Percentiles rank a stretch among this genome's conserved stretches.
Evolutionary conservation across 2,888 invertebrate species (phyloP).

Genomic region (Nowickia ferox): DNA sequence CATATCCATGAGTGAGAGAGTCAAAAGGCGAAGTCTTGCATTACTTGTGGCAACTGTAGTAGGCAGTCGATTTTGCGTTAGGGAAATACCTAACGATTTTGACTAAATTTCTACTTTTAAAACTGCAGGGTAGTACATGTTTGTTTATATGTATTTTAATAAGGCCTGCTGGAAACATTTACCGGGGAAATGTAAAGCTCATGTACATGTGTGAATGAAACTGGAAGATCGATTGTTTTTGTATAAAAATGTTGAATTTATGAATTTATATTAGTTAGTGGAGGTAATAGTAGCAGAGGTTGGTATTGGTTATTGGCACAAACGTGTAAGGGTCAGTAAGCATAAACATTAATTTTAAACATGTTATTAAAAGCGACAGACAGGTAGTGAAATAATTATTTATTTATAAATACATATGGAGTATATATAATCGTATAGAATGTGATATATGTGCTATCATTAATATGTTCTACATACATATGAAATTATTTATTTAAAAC

Average conservation of each 20-base stretch:
- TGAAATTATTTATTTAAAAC: too few species aligned
- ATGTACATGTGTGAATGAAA: background rate
- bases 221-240: slow-evolving; percentile 38
- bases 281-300: background rate
- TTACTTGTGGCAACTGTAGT: too few species aligned
- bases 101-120: too few species aligned
- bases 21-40: too few species aligned
- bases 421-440: too few species aligned
- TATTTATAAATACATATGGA: background rate
- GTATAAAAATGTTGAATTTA: slow-evolving; percentile 10
- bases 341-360: slow-evolving; percentile 17
- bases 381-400: slow-evolving; percentile 37
- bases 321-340: slow-evolving; percentile 53
- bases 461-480: too few species aligned
- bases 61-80: too few species aligned
- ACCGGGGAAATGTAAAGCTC: background rate
- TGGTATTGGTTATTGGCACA: slow-evolving; percentile 17
- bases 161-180: slow-evolving; percentile 14
- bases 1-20: too few species aligned
- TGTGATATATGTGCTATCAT: background rate
- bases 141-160: slow-evolving; percentile 8
- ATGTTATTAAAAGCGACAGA: slow-evolving; percentile 29
- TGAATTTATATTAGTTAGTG: slow-evolving; percentile 22
- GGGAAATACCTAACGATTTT: too few species aligned
- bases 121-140: background rate